Percentiles rank a stretch among this genome's conserved stretches.
Evolutionary conservation across 2,797 vertebrate genomes (phyloP).

Genomic region (Pteropus rufus): DNA sequence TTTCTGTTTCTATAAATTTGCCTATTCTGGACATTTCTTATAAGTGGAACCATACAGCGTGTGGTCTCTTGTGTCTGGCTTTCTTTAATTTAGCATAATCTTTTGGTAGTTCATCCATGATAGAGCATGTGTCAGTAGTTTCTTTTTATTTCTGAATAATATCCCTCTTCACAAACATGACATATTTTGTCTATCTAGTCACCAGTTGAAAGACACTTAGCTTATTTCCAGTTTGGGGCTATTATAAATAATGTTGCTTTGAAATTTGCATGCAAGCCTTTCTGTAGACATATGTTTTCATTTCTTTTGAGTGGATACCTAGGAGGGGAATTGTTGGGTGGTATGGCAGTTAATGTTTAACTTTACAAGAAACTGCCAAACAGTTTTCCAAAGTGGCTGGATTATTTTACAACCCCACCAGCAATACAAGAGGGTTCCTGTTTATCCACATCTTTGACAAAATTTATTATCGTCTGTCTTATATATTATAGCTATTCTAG

Average conservation of each 20-base stretch:
- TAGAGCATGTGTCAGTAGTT: not conserved
- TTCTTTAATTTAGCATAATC: not conserved
- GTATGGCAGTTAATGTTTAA: not conserved
- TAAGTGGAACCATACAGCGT: not conserved
- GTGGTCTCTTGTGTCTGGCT: not conserved
- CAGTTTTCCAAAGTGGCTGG: not conserved
- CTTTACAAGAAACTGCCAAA: not conserved
- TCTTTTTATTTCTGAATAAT: not conserved
- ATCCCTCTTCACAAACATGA: not conserved
- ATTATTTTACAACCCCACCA: not conserved
- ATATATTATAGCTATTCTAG: not conserved
- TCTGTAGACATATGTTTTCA: not conserved
- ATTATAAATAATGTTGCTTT: not conserved
- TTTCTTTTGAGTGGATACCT: not conserved
- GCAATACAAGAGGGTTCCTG: not conserved
- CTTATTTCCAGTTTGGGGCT: not conserved
- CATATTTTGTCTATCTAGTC: not conserved
- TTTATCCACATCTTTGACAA: not conserved
- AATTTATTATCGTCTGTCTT: not conserved
- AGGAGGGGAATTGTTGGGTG: not conserved
- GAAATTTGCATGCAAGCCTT: not conserved
- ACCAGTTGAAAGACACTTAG: not conserved
- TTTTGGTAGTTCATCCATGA: not conserved
- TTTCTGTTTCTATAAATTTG: not conserved
- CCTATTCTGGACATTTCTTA: not conserved